Evolutionary conservation across 2,113 vertebrate species (phyloP), one percentile per base, ranked within the genome.

Genomic region (Antechinus stuartii): DNA sequence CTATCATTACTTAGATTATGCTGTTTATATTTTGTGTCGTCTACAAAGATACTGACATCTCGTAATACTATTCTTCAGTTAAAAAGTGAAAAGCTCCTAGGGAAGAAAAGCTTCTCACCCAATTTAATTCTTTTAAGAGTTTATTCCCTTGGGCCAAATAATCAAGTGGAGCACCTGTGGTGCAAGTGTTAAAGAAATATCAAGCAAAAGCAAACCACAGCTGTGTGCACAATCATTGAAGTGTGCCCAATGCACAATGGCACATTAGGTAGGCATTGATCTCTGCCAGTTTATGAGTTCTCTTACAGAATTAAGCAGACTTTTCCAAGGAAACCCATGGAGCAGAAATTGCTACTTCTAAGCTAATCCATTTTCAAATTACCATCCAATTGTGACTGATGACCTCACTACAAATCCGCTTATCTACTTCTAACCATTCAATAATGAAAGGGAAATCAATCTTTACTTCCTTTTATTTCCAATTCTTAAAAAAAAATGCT

Each of bases 331-430:
- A 98, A 98, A 96, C 97, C 97, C 97, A 96, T 12, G 93, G 97
- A 97, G 98, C 96, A 99, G 98, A 98, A 98, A 98, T 98, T 97
- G 97, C 98, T 98, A 97, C 98, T 98, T 98, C 97, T 98, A 95
- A 97, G 1, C 92, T 97, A 98, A 99, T 99, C 98, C 96, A 97
- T 98, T 98, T 98, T 98, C 98, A 99, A 98, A 99, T 99, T 98
- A 98, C 94, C 95, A 97, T 98, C 98, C 98, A 97, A 93, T 98
- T 98, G 97, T 98, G 98, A 98, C 97, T 97, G 97, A 98, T 98
- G 98, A 98, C 97, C 98, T 98, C 97, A 97, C 96, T 97, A 98
- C 92, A 98, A 98, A 98, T 98, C 98, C 55, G 94, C 97, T 98
- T 98, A 97, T 96, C 97, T 98, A 96, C 97, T 95, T 98, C 96